phyloP scores from a whole-genome alignment of 2,888 invertebrate genomes.

The Drosophila gaucha region DNA sequence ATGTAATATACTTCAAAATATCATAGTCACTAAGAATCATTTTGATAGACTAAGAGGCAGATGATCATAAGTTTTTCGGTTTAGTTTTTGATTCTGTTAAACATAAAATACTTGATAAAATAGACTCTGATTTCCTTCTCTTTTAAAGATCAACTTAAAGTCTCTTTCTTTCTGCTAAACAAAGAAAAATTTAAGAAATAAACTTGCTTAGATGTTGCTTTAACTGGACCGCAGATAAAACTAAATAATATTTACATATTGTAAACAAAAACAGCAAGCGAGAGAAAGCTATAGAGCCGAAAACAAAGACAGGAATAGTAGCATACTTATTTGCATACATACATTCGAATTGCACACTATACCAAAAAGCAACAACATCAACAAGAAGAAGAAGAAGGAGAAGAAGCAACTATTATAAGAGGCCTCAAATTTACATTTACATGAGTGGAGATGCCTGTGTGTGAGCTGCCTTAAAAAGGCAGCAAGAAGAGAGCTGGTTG shows the following conservation, averaged over 20 bases:
- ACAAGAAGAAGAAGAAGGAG: background rate
- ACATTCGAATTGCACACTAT: slow-evolving; percentile 20
- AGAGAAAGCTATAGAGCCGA: slow-evolving; percentile 3
- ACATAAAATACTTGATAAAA: too few species aligned
- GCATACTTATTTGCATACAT: slow-evolving; percentile 40
- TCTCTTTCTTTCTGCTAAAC: background rate
- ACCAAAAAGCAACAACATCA: slow-evolving; percentile 13
- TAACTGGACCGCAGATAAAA: slow-evolving; percentile 41
- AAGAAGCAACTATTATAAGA: slow-evolving; percentile 36
- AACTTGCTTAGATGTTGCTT: background rate
- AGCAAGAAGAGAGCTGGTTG: slow-evolving; percentile 22
- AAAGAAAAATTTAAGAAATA: too few species aligned
- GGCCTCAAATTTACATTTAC: slow-evolving; percentile 45
- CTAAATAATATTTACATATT: slow-evolving; percentile 58
- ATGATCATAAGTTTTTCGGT: too few species aligned
- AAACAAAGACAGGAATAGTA: slow-evolving; percentile 2
- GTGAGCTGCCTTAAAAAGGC: slow-evolving; percentile 21
- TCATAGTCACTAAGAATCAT: too few species aligned
- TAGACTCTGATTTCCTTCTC: too few species aligned
- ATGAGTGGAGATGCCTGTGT: slow-evolving; percentile 28
- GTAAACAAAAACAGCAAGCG: slow-evolving; percentile 17
- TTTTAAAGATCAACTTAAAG: background rate
- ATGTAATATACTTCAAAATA: too few species aligned
- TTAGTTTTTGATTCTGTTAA: too few species aligned
- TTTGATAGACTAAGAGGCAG: too few species aligned